Base-by-base conservation (phyloP, 2,888 invertebrate species). In the Cordilura impudica region DNA sequence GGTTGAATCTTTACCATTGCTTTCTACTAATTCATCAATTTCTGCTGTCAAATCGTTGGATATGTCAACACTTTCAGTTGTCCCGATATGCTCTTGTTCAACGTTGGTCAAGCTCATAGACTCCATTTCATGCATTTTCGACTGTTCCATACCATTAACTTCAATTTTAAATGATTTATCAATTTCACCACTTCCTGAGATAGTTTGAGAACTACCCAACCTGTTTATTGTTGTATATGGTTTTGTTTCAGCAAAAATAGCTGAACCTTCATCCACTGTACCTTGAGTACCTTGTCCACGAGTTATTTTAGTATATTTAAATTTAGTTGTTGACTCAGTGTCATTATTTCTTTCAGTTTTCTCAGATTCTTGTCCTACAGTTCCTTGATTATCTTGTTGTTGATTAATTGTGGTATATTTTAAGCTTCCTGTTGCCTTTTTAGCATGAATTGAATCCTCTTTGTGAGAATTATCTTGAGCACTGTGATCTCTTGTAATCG, bases 161-260 rank as follows among this genome's bases (percentile, higher is more conserved):
- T 10, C 14, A 10, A 2, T 26, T 10, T 1, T n/a, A 5, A 45
- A 23, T 8, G n/a, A n/a, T 60, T 39, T 12, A n/a, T 39, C 4
- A 23, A 78, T 53, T 49, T 81, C 81, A 0, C 83, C 85, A 23
- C 83, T 85, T 2, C 85, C 78, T 23, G 83, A 80, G 2, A 86
- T 81, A 3, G 72, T 67, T 26, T 73, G 82, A 67, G n/a, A 6
- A 2, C 16, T 54, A 14, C 31, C 60, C 7, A 26, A 67, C 23
- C 73, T 69, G 1, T 66, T 54, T 23, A 81, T 65, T 29, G 71
- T 71, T 4, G 67, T 74, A 35, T 80, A 73, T 6, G 54, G 19
- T 67, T 72, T 80, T 29, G 63, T 66, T 6, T 21, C 65, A 19
- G 39, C 19, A 5, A 6, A 4, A 12, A 16, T 49, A 19, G 63